Percentiles rank a stretch among this genome's conserved stretches.
These are phyloP conservation scores for Periplaneta americana DNA, from an alignment of 1,140 invertebrate genomes.

Conservation along the genomic window DNA sequence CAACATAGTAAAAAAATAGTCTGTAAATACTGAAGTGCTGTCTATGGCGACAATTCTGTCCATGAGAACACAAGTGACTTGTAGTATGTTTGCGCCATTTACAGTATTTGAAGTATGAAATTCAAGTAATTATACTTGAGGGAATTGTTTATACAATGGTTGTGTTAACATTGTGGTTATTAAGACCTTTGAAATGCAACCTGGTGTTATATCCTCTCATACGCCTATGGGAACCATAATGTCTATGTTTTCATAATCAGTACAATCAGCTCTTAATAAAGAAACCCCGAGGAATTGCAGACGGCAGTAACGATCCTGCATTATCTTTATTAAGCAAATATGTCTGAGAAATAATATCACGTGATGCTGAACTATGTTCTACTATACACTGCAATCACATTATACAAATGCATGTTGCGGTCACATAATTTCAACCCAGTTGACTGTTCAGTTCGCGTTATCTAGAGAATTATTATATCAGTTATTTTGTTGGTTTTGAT, in stretches of 20 bases:
- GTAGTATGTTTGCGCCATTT: too few species aligned
- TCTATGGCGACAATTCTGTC: too few species aligned
- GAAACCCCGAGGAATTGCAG: neutral
- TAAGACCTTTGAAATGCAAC: too few species aligned
- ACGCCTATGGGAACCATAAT: neutral
- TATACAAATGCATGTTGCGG: neutral
- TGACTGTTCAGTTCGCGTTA: neutral
- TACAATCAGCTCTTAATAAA: neutral
- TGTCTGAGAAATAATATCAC: too few species aligned
- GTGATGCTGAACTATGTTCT: too few species aligned
- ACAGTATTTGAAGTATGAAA: too few species aligned
- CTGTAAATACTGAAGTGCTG: too few species aligned
- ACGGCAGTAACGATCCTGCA: neutral
- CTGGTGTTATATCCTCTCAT: neutral
- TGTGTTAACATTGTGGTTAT: neutral
- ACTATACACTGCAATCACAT: too few species aligned
- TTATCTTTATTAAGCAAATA: neutral
- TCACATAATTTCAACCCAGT: neutral
- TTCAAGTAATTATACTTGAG: neutral
- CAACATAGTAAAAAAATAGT: too few species aligned
- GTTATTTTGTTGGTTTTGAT: too few species aligned
- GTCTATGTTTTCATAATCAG: neutral
- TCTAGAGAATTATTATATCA: neutral
- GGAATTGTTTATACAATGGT: neutral
- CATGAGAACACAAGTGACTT: too few species aligned